A percentile compares a stretch with the other conserved stretches of the same genome.
Conservation (phyloP, 2,797 vertebrate species). For the Kryptopterus vitreolus region DNA sequence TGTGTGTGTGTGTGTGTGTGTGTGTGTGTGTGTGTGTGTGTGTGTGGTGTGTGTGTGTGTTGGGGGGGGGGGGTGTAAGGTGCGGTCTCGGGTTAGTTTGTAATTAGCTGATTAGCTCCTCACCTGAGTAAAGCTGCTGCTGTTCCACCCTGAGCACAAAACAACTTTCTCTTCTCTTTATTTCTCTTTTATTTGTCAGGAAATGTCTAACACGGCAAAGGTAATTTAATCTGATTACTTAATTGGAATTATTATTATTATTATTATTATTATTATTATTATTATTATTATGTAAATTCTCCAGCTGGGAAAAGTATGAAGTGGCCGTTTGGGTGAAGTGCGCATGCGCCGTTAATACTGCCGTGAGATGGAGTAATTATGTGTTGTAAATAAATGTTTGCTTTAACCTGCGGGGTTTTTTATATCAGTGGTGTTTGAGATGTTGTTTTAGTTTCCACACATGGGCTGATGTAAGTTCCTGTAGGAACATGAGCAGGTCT, state of each 20-base stretch:
- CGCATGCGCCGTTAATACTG: slow-evolving; percentile 2
- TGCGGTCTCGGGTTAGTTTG: background rate
- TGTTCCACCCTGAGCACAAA: background rate
- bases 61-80: too few relatives aligned
- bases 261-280: too few relatives aligned
- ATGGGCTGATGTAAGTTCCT: background rate
- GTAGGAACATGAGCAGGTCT: background rate
- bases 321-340: background rate
- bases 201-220: too few relatives aligned
- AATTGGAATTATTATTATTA: too few relatives aligned
- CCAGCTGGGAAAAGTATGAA: background rate
- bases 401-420: background rate
- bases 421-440: background rate
- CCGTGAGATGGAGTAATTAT: background rate
- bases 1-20: too few relatives aligned
- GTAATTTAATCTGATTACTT: background rate
- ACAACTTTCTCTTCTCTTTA: background rate
- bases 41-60: too few relatives aligned
- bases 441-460: background rate
- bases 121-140: background rate
- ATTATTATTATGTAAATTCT: background rate
- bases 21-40: too few relatives aligned
- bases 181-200: background rate
- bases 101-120: background rate
- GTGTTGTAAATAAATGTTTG: too few relatives aligned